Conservation (phyloP, 92 coral and sea anemone species). For the Siderastrea radians region DNA sequence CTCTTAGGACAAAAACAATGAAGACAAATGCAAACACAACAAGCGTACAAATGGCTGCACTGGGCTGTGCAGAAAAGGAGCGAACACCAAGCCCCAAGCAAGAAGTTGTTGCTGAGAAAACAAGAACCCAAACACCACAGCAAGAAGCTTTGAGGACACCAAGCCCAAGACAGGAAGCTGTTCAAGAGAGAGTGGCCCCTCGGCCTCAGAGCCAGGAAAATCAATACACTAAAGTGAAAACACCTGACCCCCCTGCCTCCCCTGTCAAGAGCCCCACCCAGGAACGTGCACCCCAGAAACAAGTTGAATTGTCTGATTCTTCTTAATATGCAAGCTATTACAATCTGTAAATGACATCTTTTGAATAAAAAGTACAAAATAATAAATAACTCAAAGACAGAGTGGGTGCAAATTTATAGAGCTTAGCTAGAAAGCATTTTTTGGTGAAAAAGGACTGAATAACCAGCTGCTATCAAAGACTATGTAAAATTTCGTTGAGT, state of each 20-base stretch:
- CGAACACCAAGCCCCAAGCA: slow-evolving; percentile 64
- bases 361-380: not conserved
- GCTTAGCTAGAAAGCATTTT: too few relatives aligned
- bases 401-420: too few relatives aligned
- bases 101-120: slow-evolving; percentile 33
- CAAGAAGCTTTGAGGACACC: slow-evolving; percentile 30
- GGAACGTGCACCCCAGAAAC: not conserved
- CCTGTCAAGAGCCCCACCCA: slow-evolving; percentile 29
- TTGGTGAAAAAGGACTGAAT: too few relatives aligned
- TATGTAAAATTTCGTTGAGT: too few relatives aligned
- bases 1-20: slow-evolving; percentile 78
- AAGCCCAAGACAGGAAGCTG: slow-evolving; percentile 22
- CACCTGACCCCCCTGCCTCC: slow-evolving; percentile 21
- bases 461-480: too few relatives aligned
- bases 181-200: slow-evolving; percentile 10
- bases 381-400: too few relatives aligned
- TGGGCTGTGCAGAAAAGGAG: slow-evolving; percentile 46
- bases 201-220: slow-evolving; percentile 31
- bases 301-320: not conserved
- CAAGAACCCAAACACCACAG: slow-evolving; percentile 63
- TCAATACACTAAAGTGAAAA: slow-evolving; percentile 11
- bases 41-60: slow-evolving; percentile 33
- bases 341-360: not conserved
- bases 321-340: not conserved
- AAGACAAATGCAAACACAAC: slow-evolving; percentile 74